Conservation (phyloP, 2,888 invertebrate species). For the Cataglyphis cursor region DNA sequence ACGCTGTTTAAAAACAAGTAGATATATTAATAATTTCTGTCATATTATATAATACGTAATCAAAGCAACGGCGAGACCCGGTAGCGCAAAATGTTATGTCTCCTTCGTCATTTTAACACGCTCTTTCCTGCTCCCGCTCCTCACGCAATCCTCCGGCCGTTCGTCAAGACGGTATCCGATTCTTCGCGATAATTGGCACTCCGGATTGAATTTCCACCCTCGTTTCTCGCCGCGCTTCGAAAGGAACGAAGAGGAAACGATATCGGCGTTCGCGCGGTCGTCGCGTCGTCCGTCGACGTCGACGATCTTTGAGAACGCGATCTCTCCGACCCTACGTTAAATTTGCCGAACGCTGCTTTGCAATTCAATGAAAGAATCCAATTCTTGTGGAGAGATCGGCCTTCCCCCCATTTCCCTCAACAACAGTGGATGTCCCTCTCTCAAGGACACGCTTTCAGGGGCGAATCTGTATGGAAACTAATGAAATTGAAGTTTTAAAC, state of each 20-base stretch:
- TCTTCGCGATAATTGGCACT: slow-evolving; percentile 76
- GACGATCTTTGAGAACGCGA: slow-evolving; percentile 63
- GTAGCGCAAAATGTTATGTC: slow-evolving; percentile 15
- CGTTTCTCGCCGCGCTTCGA: slow-evolving; percentile 43
- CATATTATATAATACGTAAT: slow-evolving; percentile 14
- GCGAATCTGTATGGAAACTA: slow-evolving; percentile 11
- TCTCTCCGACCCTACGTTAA: slow-evolving; percentile 70
- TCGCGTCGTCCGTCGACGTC: slow-evolving; percentile 56
- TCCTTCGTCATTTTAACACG: slow-evolving; percentile 45
- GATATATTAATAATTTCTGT: background rate
- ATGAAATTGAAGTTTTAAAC: slow-evolving; percentile 39
- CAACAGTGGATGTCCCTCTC: slow-evolving; percentile 46
- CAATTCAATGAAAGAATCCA: slow-evolving; percentile 78
- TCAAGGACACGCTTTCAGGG: slow-evolving; percentile 4
- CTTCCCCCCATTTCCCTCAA: slow-evolving; percentile 29
- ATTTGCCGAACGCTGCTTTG: slow-evolving; percentile 76
- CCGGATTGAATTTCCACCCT: slow-evolving; percentile 73
- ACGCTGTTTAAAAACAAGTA: background rate
- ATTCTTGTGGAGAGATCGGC: slow-evolving; percentile 63
- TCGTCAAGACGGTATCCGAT: slow-evolving; percentile 70
- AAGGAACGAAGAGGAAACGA: slow-evolving; percentile 62
- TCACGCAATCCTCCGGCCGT: background rate
- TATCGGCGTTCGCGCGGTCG: slow-evolving; percentile 63
- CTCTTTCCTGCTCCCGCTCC: background rate
- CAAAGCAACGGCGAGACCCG: slow-evolving; percentile 4